Base-by-base conservation (phyloP, 2,113 vertebrate genomes). In the Psettodes erumei region DNA sequence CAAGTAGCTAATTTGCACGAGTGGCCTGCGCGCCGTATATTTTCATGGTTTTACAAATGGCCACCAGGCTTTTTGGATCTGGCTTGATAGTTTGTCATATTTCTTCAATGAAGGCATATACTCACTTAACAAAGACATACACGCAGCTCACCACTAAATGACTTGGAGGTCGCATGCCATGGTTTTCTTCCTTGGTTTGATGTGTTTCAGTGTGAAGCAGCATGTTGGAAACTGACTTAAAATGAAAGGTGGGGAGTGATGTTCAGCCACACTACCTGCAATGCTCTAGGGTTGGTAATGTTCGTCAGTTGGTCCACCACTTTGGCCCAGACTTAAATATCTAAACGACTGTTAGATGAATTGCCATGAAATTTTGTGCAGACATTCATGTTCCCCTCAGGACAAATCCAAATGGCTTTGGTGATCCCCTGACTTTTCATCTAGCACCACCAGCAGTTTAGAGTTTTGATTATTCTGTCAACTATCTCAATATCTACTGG, bases 1-100 rank as follows among this genome's bases (percentile, higher is more conserved):
- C 82, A 87, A 88, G 88, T 91, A 84, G 79, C 60, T 83, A 71
- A 87, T 81, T 86, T 78, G 33, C 75, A 50, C 70, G 75, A 42
- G 64, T 71, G 72, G 62, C 51, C 19, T 40, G 23, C 59, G 43
- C 45, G n/a, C n/a, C n/a, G n/a, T 51, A 5, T 75, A 58, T 82
- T 81, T 84, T 63, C 63, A 30, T n/a, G 42, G 13, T 72, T 81
- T 79, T 55, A 58, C 43, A 66, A 71, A 63, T 62, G 35, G 51
- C 61, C 43, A 75, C 62, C 45, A 19, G 60, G 37, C 40, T 58
- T 42, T n/a, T 72, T 77, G 54, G 56, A 60, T 59, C n/a, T 66
- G 28, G 32, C 58, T 58, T 59, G 19, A 71, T 79, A 35, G 35
- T 47, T 58, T 62, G 48, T 70, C 32, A 9, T 67, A 42, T 71